phyloP scores from a whole-genome alignment of 2,888 invertebrate genomes.

The Brenthis ino region DNA sequence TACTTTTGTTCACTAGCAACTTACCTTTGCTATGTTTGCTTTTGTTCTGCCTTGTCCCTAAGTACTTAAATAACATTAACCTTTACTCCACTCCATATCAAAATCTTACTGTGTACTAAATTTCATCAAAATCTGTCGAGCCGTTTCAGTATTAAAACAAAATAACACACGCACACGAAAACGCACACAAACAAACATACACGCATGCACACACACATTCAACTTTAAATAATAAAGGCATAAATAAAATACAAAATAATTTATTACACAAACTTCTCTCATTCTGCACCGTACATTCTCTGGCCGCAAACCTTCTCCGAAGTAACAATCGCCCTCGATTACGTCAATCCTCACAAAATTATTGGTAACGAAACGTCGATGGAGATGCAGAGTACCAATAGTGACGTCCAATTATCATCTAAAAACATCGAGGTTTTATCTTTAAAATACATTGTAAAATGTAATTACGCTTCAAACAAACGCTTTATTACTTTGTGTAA shows the following conservation, averaged over 20 bases:
- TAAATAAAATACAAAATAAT: neutral
- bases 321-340: conserved; percentile 33
- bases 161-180: too few relatives aligned
- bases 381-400: conserved; percentile 2
- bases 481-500: too few relatives aligned
- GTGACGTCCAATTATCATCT: conserved; percentile 30
- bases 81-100: too few relatives aligned
- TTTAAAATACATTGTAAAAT: conserved; percentile 2
- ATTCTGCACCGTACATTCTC: conserved; percentile 1
- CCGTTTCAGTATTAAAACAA: too few relatives aligned
- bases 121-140: too few relatives aligned
- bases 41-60: too few relatives aligned
- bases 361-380: conserved; percentile 24
- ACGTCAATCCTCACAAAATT: conserved; percentile 31
- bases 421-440: conserved; percentile 1
- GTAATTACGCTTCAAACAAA: too few relatives aligned
- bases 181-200: too few relatives aligned
- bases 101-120: too few relatives aligned
- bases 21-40: too few relatives aligned
- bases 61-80: too few relatives aligned
- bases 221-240: neutral
- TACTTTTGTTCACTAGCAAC: too few relatives aligned
- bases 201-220: neutral
- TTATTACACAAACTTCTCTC: neutral
- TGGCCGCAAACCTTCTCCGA: conserved; percentile 21